phyloP scores from a whole-genome alignment of 2,797 vertebrate genomes.

The Sorex maritimensis region DNA sequence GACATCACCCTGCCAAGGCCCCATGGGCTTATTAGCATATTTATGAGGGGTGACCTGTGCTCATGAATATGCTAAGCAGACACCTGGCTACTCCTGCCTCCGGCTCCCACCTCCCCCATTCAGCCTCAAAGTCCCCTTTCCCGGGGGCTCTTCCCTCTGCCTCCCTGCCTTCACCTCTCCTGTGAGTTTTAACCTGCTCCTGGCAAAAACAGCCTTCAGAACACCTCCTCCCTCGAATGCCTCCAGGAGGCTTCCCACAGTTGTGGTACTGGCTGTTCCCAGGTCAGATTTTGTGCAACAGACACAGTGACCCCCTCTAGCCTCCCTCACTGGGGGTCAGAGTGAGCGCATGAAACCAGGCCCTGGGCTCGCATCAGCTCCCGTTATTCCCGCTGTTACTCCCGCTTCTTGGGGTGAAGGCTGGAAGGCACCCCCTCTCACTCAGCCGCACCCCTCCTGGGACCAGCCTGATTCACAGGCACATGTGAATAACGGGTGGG shows the following conservation, averaged over 20 bases:
- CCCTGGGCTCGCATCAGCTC: not conserved
- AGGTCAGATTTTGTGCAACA: too few relatives aligned
- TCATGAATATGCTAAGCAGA: constrained; percentile 41
- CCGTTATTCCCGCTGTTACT: not conserved
- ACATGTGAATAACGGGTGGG: not conserved
- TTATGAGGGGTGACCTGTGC: not conserved
- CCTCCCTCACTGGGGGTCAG: not conserved
- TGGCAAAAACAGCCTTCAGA: too few relatives aligned
- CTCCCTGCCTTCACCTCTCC: not conserved
- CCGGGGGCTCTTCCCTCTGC: not conserved
- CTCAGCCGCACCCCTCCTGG: not conserved
- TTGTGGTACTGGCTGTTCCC: too few relatives aligned
- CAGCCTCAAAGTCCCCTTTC: not conserved
- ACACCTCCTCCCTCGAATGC: not conserved
- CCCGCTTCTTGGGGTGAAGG: not conserved
- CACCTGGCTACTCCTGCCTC: too few relatives aligned
- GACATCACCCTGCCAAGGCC: not conserved
- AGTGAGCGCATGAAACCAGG: not conserved
- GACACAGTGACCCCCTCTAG: too few relatives aligned
- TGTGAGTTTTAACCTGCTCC: not conserved
- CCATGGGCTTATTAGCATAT: not conserved
- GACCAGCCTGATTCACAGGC: not conserved
- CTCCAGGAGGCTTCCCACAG: fast-evolving
- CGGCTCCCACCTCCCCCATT: not conserved
- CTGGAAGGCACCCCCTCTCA: not conserved